Percentiles rank a stretch among this genome's conserved stretches.
Conservation (phyloP, 2,888 invertebrate species). For the Dicyrtoma fusca region DNA sequence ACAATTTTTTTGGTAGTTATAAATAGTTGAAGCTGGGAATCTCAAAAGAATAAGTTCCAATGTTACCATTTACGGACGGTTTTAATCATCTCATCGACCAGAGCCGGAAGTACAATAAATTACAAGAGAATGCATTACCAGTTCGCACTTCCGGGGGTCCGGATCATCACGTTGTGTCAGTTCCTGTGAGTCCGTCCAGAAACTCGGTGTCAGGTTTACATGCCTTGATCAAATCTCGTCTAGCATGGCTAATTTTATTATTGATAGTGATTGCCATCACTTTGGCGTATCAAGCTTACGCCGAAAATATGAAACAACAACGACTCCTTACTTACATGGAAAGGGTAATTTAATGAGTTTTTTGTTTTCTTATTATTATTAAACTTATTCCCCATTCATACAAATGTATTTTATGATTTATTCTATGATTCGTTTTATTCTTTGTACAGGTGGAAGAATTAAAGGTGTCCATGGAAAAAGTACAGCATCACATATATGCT, state of each 20-base stretch:
- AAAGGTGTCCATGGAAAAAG: slow-evolving; percentile 20
- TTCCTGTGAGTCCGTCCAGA: slow-evolving; percentile 28
- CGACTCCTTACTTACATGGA: slow-evolving; percentile 13
- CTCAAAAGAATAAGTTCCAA: too few relatives aligned
- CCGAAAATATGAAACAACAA: slow-evolving; percentile 8
- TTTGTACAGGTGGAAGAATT: slow-evolving; percentile 29
- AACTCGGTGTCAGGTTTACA: background rate
- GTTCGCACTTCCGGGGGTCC: background rate
- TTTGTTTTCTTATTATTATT: background rate
- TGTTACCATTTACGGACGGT: slow-evolving; percentile 20
- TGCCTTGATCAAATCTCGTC: background rate
- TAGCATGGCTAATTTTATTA: slow-evolving; percentile 18
- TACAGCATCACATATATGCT: slow-evolving; percentile 26
- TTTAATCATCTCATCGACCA: slow-evolving; percentile 3
- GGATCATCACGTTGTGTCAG: slow-evolving; percentile 18
- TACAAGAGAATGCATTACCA: background rate
- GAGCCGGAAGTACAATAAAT: slow-evolving; percentile 4
- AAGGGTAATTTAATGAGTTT: slow-evolving; percentile 18
- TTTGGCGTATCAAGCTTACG: slow-evolving; percentile 16
- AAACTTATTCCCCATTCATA: too few relatives aligned
- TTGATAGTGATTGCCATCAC: slow-evolving; percentile 2
- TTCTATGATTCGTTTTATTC: too few relatives aligned
- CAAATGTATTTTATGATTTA: too few relatives aligned
- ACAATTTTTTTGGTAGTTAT: too few relatives aligned
- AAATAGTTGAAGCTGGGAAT: too few relatives aligned